Base-by-base conservation (phyloP, 1,140 invertebrate genomes). In the Sycobia sp. region DNA sequence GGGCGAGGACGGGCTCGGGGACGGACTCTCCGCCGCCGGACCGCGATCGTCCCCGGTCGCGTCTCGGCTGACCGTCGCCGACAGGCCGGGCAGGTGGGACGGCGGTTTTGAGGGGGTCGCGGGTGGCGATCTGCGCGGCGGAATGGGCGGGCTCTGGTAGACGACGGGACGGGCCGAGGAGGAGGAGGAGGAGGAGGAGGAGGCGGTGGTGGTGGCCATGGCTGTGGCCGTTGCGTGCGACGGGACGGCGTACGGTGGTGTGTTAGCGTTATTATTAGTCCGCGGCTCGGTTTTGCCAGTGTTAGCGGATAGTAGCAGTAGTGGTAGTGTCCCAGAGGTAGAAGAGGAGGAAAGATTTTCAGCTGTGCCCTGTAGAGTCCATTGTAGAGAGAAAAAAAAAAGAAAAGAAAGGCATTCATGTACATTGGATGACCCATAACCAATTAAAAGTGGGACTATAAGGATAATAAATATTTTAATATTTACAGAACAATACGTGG, bases 311-410 rank as follows among this genome's bases (percentile, higher is more conserved):
- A 39, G 71, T 70, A 11, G 43, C 36, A 56, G 34, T 47, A 50
- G 5, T 39, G 67, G 57, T 63, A 27, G 20, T 44, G 46, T 43
- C 49, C 27, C 22, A 51, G 36, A 50, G 50, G 62, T 43, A 43
- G 61, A 63, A 63, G 62, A 65, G 16, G 56, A 65, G 53, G 59
- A 69, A 68, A 69, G 69, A 74, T 68, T 71, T 59, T 76, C 80
- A 77, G 79, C 79, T 71, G 77, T 80, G 72, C 69, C 80, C 80
- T 82, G 75, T 68, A 74, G 71, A 78, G 56, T n/a, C 49, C 34
- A 20, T 65, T 34, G 62, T 20, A 43, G 50, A 43, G 56, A 51
- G 18, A n/a, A n/a, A 61, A 57, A 3, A 43, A 49, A 47, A 47
- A 27, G 13, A 32, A 50, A 50, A 50, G 16, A 50, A 65, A 65